These are phyloP conservation scores for Orthosia incerta DNA, from an alignment of 2,888 invertebrate species.

Conservation along the genomic window DNA sequence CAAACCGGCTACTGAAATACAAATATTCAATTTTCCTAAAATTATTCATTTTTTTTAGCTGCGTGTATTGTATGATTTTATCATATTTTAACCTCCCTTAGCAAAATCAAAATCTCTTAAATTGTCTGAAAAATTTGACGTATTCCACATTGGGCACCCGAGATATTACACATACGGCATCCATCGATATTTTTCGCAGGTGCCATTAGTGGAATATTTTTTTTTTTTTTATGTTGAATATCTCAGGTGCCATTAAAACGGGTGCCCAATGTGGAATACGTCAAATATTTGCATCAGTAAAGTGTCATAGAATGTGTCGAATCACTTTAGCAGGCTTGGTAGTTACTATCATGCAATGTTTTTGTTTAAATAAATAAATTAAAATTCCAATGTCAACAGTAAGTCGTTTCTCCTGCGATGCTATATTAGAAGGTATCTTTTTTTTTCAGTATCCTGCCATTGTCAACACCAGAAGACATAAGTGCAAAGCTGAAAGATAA, in stretches of 20 bases:
- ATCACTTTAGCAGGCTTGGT: too few relatives aligned
- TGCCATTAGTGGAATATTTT: too few relatives aligned
- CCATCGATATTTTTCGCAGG: too few relatives aligned
- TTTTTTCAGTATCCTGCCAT: slow-evolving; percentile 18
- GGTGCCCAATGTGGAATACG: too few relatives aligned
- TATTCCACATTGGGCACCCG: too few relatives aligned
- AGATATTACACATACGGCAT: too few relatives aligned
- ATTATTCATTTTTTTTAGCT: neutral
- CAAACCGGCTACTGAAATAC: neutral
- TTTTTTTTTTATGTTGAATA: too few relatives aligned
- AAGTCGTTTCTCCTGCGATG: neutral
- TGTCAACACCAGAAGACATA: neutral
- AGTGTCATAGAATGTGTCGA: too few relatives aligned
- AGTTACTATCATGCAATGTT: neutral
- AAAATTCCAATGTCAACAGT: neutral
- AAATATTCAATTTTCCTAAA: too few relatives aligned
- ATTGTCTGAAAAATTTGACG: neutral
- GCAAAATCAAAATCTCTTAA: neutral
- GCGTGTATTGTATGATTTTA: neutral
- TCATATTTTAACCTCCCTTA: neutral
- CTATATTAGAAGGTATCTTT: neutral
- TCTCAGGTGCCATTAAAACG: too few relatives aligned
- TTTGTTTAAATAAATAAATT: neutral
- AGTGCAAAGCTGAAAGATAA: neutral
- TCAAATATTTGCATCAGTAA: too few relatives aligned